Percentiles rank a stretch among this genome's conserved stretches.
Evolutionary conservation across 2,113 vertebrate genomes (phyloP).

Genomic region (Donacobius atricapilla): DNA sequence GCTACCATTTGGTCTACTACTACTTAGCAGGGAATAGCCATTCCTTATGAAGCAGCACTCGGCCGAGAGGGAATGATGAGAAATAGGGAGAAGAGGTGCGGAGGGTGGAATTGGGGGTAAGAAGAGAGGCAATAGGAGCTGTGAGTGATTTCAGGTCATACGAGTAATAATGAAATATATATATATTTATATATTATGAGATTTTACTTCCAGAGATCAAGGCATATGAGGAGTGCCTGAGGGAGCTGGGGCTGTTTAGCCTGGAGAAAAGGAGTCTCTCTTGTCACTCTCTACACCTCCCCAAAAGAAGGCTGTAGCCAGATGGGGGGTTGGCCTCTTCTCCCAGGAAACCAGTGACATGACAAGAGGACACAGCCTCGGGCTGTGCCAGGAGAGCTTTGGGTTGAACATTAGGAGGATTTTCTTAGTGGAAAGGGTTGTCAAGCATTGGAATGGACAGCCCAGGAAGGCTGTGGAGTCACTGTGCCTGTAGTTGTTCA

Average conservation of each 20-base stretch:
- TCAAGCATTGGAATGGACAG: not conserved
- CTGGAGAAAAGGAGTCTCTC: not conserved
- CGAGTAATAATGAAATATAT: not conserved
- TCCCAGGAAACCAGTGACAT: not conserved
- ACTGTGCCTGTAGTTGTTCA: not conserved
- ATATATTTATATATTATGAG: not conserved
- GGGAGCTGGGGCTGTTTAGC: not conserved
- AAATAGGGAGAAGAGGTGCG: not conserved
- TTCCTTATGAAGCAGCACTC: not conserved
- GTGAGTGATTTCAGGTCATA: not conserved
- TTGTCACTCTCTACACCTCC: not conserved
- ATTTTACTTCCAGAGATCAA: not conserved
- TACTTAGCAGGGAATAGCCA: not conserved
- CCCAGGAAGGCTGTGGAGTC: not conserved
- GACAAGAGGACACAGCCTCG: not conserved
- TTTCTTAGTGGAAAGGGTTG: not conserved
- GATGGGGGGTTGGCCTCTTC: fast-evolving
- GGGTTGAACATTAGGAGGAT: not conserved
- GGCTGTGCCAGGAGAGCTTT: fast-evolving
- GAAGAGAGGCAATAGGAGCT: not conserved
- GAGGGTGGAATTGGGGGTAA: not conserved
- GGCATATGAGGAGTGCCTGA: not conserved
- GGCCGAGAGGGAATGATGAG: not conserved
- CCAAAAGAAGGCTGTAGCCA: not conserved
- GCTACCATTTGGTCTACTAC: not conserved